Conservation (phyloP, 1,140 invertebrate genomes). For the Oncopeltus fasciatus region DNA sequence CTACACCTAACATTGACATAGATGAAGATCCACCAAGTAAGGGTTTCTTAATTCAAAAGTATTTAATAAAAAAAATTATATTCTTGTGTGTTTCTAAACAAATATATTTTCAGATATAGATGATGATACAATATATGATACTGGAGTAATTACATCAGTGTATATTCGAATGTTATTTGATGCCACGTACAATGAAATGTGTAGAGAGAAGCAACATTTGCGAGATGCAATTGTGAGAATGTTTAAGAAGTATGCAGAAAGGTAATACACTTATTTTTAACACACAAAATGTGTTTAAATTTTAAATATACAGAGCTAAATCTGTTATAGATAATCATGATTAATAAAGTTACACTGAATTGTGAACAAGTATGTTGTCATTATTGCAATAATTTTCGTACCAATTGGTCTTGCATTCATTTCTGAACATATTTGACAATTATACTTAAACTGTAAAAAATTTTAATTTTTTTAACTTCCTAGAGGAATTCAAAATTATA, state of each 20-base stretch:
- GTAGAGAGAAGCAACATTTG: conserved; percentile 1
- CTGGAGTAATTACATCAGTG: neutral
- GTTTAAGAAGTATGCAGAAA: conserved; percentile 1
- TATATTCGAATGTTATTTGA: conserved; percentile 2
- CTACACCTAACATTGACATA: neutral
- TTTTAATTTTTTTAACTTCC: no score
- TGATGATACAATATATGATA: conserved; percentile 2
- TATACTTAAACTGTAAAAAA: no score
- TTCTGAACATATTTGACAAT: no score
- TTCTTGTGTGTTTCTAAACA: neutral
- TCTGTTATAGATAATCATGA: no score
- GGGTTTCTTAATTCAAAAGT: neutral
- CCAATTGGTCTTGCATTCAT: no score
- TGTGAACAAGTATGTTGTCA: no score
- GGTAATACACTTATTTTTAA: no score
- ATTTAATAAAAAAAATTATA: neutral
- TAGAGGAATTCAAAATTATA: no score
- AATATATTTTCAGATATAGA: neutral
- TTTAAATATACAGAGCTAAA: no score
- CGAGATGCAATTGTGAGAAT: conserved; percentile 8
- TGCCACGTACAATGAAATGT: conserved; percentile 8
- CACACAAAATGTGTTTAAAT: no score
- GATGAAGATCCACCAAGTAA: neutral
- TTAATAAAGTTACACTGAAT: no score
- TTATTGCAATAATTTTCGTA: no score